Evolutionary conservation across 2,888 invertebrate genomes (phyloP).

Genomic region (Petrolisthes manimaculis): DNA sequence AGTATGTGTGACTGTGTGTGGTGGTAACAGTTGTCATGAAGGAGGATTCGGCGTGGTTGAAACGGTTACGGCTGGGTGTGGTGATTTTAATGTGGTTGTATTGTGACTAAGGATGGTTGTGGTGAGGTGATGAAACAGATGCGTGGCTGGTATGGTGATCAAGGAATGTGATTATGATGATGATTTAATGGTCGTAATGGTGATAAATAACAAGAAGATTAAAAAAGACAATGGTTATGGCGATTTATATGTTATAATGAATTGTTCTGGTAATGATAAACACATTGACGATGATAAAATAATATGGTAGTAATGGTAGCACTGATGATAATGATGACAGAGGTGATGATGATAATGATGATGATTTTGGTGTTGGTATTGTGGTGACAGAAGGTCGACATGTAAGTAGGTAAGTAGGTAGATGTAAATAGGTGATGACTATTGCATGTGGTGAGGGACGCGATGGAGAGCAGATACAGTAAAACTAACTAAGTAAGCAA

Average conservation of each 20-base stretch:
- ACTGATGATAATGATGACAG: background rate
- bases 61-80: background rate
- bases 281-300: background rate
- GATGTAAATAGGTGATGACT: background rate
- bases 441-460: background rate
- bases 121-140: background rate
- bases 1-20: background rate
- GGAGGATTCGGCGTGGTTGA: background rate
- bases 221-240: background rate
- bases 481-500: too few relatives aligned
- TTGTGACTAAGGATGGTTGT: background rate
- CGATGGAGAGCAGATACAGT: background rate
- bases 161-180: background rate
- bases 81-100: background rate
- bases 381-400: background rate
- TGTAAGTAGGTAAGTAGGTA: background rate
- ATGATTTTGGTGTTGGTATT: background rate
- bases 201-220: background rate
- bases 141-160: background rate
- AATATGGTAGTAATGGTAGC: background rate
- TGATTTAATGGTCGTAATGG: background rate
- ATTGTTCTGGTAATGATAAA: background rate
- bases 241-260: background rate
- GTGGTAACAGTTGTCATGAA: background rate
- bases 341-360: background rate